These are phyloP conservation scores for Neodiprion virginianus DNA, from an alignment of 1,140 invertebrate species.

Conservation along the genomic window DNA sequence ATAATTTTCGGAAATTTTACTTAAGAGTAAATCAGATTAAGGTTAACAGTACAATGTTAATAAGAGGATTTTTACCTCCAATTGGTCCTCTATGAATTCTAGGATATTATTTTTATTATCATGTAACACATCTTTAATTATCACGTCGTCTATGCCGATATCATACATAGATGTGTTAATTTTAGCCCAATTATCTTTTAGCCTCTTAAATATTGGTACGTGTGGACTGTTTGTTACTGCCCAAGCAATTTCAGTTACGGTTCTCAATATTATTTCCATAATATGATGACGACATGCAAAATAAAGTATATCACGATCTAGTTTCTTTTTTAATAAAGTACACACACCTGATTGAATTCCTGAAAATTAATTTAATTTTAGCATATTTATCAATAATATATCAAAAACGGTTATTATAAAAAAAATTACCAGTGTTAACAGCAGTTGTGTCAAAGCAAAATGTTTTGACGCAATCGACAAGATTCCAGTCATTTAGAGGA, in stretches of 20 bases:
- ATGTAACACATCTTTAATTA: slow-evolving; percentile 18
- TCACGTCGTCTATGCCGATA: slow-evolving; percentile 22
- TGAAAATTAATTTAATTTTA: too few species aligned
- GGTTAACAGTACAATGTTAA: too few species aligned
- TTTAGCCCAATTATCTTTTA: slow-evolving; percentile 24
- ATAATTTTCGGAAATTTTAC: too few species aligned
- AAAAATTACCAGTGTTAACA: slow-evolving; percentile 28
- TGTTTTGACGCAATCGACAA: slow-evolving; percentile 13
- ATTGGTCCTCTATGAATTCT: slow-evolving; percentile 22
- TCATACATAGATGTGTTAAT: slow-evolving; percentile 32
- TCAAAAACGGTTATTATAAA: background rate
- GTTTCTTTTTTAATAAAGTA: background rate
- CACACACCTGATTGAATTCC: background rate
- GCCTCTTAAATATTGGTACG: slow-evolving; percentile 30
- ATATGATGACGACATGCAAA: slow-evolving; percentile 24
- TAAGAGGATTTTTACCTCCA: slow-evolving; percentile 10
- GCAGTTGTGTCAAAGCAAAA: slow-evolving; percentile 33
- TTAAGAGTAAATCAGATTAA: background rate
- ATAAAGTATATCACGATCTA: too few species aligned
- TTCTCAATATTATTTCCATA: slow-evolving; percentile 24
- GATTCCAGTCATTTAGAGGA: slow-evolving; percentile 24
- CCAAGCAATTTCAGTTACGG: slow-evolving; percentile 22
- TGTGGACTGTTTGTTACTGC: slow-evolving; percentile 20
- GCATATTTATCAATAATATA: background rate
- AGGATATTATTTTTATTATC: slow-evolving; percentile 24